Evolutionary conservation across 2,113 vertebrate species (phyloP).

Genomic region (Carollia perspicillata): DNA sequence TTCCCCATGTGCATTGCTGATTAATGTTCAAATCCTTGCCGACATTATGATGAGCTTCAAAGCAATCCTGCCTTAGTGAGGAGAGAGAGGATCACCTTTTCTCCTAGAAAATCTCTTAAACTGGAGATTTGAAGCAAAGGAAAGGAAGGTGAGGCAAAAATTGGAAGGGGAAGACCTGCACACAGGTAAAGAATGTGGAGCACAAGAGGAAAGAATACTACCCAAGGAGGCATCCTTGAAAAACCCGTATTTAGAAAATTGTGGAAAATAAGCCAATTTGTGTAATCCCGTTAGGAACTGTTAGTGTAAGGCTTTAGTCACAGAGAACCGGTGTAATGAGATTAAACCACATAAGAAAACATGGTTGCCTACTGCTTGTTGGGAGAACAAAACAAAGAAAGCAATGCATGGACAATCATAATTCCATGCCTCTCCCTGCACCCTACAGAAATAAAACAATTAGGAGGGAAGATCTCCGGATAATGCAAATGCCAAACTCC

Average conservation of each 20-base stretch:
- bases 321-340: constrained; percentile 76
- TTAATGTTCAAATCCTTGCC: constrained; percentile 57
- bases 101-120: constrained; percentile 33
- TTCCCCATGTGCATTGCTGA: constrained; percentile 35
- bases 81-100: background rate
- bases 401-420: constrained; percentile 37
- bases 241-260: constrained; percentile 75
- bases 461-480: background rate
- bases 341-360: constrained; percentile 75
- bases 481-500: background rate
- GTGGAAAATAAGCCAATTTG: constrained; percentile 53
- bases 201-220: background rate
- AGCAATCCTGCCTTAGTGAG: background rate
- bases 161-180: background rate
- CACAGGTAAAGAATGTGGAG: background rate
- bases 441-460: constrained; percentile 51
- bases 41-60: constrained; percentile 59
- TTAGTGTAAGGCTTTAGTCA: constrained; percentile 71
- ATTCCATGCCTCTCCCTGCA: background rate
- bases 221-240: constrained; percentile 67
- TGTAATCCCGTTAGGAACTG: constrained; percentile 78
- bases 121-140: constrained; percentile 24
- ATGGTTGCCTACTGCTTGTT: background rate
- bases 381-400: constrained; percentile 62
- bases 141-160: background rate